phyloP scores from a whole-genome alignment of 1,140 invertebrate genomes.

The Drosophila elegans region DNA sequence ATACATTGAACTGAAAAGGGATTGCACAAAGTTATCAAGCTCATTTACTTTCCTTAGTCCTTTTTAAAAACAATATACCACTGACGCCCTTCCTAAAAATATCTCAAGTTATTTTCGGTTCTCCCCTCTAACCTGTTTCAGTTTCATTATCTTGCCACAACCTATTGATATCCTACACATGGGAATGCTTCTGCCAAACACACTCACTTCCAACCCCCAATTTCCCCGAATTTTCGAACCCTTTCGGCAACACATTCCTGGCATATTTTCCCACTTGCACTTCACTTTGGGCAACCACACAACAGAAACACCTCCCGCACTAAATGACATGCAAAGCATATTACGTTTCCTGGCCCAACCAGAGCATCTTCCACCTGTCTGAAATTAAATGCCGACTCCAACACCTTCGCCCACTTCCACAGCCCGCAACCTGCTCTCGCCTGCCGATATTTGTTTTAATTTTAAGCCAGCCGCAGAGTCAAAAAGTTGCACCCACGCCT shows the following conservation, averaged over 20 bases:
- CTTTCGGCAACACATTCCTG: conserved; percentile 23
- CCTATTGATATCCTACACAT: conserved; percentile 13
- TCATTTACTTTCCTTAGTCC: too few relatives aligned
- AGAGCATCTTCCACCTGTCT: conserved; percentile 51
- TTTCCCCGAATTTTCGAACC: conserved; percentile 37
- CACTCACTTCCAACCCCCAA: conserved; percentile 29
- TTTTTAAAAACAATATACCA: neutral
- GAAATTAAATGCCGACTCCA: conserved; percentile 58
- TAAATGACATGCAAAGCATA: conserved; percentile 56
- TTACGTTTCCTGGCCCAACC: conserved; percentile 35
- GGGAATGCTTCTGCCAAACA: conserved; percentile 24
- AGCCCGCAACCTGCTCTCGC: neutral
- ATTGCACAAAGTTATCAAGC: too few relatives aligned
- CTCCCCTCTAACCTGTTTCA: conserved; percentile 11
- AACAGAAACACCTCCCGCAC: conserved; percentile 53
- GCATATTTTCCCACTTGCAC: conserved; percentile 35
- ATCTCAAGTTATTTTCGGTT: conserved; percentile 5
- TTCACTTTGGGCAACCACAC: conserved; percentile 43
- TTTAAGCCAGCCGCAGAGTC: conserved; percentile 70
- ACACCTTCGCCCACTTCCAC: conserved; percentile 41
- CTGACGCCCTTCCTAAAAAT: neutral
- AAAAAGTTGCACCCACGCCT: conserved; percentile 60
- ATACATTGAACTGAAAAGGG: too few relatives aligned
- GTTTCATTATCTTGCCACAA: conserved; percentile 11
- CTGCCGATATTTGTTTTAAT: conserved; percentile 70